Conservation (phyloP, 2,797 vertebrate species). For the Pempheris klunzingeri region DNA sequence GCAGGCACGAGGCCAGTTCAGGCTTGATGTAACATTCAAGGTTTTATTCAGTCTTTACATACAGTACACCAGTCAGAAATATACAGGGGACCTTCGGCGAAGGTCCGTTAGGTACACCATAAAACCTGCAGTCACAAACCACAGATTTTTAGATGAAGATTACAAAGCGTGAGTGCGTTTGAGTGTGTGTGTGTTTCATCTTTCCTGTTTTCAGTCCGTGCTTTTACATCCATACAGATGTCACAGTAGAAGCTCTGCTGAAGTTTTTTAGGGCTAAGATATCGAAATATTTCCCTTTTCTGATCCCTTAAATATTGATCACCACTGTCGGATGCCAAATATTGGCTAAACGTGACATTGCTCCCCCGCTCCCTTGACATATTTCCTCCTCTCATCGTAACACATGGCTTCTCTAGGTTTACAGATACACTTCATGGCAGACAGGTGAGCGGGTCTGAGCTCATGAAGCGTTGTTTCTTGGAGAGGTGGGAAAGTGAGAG, state of each 20-base stretch:
- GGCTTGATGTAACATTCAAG: slow-evolving; percentile 85
- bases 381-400: slow-evolving; percentile 27
- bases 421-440: slow-evolving; percentile 9
- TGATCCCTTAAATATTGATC: slow-evolving; percentile 41
- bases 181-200: slow-evolving; percentile 44
- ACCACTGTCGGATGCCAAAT: slow-evolving; percentile 68
- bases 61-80: slow-evolving; percentile 88
- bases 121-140: slow-evolving; percentile 74
- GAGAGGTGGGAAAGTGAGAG: slow-evolving; percentile 33
- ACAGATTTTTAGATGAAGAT: slow-evolving; percentile 71
- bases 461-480: slow-evolving; percentile 28
- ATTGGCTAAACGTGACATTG: slow-evolving; percentile 70
- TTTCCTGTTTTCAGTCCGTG: slow-evolving; percentile 56
- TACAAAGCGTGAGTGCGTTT: slow-evolving; percentile 63
- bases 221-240: slow-evolving; percentile 70
- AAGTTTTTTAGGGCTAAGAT: slow-evolving; percentile 46
- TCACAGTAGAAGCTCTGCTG: slow-evolving; percentile 62
- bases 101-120: slow-evolving; percentile 78
- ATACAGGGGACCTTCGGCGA: slow-evolving; percentile 83
- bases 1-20: slow-evolving; percentile 52
- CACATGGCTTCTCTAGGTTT: slow-evolving; percentile 10
- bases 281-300: slow-evolving; percentile 37
- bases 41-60: slow-evolving; percentile 88
- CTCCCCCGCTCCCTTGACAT: slow-evolving; percentile 42
- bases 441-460: slow-evolving; percentile 23